Conservation (phyloP, 2,888 invertebrate species). For the Folsomia manolachei region DNA sequence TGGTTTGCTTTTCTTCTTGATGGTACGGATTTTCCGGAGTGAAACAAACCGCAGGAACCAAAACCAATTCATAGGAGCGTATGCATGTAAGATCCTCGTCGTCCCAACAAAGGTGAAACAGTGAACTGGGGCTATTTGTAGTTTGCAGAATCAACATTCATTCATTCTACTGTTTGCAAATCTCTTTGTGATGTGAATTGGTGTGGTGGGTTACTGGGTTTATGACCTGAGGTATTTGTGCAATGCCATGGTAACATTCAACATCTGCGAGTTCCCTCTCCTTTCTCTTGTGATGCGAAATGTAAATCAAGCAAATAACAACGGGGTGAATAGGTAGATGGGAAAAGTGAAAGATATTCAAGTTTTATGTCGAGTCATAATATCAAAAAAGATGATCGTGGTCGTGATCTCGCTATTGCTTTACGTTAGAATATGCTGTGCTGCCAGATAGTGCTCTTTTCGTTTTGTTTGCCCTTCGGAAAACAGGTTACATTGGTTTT, state of each 20-base stretch:
- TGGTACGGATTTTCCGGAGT: too few species aligned
- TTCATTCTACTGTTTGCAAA: slow-evolving; percentile 4
- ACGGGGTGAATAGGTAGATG: not conserved
- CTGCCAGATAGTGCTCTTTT: not conserved
- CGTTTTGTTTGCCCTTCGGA: not conserved
- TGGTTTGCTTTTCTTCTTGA: too few species aligned
- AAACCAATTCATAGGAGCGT: too few species aligned
- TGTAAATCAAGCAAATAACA: slow-evolving; percentile 4
- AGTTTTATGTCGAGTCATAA: not conserved
- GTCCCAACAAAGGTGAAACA: too few species aligned
- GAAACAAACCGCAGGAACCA: too few species aligned
- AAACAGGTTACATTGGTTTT: not conserved
- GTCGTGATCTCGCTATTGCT: not conserved
- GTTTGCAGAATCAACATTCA: not conserved
- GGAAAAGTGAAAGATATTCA: not conserved
- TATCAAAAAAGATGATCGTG: not conserved
- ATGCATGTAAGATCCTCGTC: too few species aligned
- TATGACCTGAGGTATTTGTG: slow-evolving; percentile 3
- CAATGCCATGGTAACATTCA: not conserved
- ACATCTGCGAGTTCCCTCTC: not conserved
- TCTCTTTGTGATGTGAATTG: not conserved
- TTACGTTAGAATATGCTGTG: too few species aligned
- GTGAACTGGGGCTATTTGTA: too few species aligned
- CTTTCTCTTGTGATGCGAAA: not conserved
- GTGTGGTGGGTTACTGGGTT: not conserved